A percentile compares a stretch with the other conserved stretches of the same genome.
Evolutionary conservation across 2,888 invertebrate species (phyloP).

Genomic region (Epinotia ramella): DNA sequence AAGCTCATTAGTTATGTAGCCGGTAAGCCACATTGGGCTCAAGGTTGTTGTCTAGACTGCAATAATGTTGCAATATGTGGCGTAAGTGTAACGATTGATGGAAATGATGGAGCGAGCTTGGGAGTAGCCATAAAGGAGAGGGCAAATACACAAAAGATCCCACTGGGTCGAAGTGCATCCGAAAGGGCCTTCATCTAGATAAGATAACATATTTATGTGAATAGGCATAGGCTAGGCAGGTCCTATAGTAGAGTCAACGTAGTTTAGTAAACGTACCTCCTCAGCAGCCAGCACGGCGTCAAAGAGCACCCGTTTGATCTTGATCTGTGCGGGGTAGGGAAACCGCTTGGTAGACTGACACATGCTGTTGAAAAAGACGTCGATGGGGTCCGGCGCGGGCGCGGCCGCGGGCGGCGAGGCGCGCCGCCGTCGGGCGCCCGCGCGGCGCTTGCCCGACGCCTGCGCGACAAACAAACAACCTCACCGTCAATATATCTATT

Average conservation of each 20-base stretch:
- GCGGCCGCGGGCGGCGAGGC: conserved; percentile 43
- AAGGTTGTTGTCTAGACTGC: conserved; percentile 26
- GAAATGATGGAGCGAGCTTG: too few species aligned
- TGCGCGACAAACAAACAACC: too few species aligned
- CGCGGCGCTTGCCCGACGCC: conserved; percentile 56
- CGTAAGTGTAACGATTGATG: conserved; percentile 13
- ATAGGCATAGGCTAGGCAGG: not conserved
- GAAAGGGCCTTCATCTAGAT: too few species aligned
- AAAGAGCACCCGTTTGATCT: conserved; percentile 74
- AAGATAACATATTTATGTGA: too few species aligned
- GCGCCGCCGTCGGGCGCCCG: conserved; percentile 44
- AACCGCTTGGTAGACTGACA: conserved; percentile 78
- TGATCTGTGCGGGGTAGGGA: conserved; percentile 74
- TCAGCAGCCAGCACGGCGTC: conserved; percentile 74
- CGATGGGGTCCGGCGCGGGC: conserved; percentile 67
- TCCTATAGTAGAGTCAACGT: not conserved
- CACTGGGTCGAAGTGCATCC: too few species aligned
- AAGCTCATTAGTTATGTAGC: conserved; percentile 22
- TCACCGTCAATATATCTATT: too few species aligned
- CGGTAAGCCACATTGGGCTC: conserved; percentile 8
- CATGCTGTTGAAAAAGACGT: conserved; percentile 81
- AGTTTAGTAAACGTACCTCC: conserved; percentile 51
- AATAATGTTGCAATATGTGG: conserved; percentile 15
- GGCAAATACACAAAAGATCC: too few species aligned
- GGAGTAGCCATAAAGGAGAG: too few species aligned